Conservation (phyloP, 2,113 vertebrate genomes). For the Tyrannus savana region DNA sequence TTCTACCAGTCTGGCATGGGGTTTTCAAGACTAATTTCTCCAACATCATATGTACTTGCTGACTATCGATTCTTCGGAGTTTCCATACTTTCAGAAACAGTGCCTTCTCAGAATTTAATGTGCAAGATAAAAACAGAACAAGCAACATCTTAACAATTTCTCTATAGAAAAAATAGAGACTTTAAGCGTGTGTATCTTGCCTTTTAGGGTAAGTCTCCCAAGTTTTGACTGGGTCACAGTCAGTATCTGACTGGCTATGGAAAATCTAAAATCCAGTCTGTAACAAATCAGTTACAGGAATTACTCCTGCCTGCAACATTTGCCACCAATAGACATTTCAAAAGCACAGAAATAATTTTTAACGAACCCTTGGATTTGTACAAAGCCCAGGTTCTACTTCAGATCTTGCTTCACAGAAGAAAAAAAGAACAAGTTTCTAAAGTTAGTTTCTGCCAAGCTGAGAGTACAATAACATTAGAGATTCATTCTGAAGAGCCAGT, state of each 20-base stretch:
- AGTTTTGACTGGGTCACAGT: neutral
- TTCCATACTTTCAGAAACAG: neutral
- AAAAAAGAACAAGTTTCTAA: neutral
- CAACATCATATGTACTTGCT: neutral
- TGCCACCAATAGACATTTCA: neutral
- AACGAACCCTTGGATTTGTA: neutral
- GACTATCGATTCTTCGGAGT: neutral
- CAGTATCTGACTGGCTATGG: neutral
- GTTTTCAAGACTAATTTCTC: neutral
- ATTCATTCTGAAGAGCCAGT: neutral
- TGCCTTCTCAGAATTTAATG: neutral
- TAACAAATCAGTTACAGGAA: neutral
- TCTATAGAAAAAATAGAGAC: neutral
- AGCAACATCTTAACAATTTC: neutral
- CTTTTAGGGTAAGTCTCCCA: neutral
- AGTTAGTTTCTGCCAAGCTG: neutral
- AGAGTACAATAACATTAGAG: neutral
- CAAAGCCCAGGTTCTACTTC: neutral
- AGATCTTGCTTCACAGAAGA: neutral
- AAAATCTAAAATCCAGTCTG: constrained; percentile 5
- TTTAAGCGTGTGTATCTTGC: neutral
- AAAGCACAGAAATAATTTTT: neutral
- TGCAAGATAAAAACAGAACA: neutral
- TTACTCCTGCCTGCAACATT: neutral
- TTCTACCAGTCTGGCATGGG: neutral